Base-by-base conservation (phyloP, 2,113 vertebrate species). In the Struthio camelus region DNA sequence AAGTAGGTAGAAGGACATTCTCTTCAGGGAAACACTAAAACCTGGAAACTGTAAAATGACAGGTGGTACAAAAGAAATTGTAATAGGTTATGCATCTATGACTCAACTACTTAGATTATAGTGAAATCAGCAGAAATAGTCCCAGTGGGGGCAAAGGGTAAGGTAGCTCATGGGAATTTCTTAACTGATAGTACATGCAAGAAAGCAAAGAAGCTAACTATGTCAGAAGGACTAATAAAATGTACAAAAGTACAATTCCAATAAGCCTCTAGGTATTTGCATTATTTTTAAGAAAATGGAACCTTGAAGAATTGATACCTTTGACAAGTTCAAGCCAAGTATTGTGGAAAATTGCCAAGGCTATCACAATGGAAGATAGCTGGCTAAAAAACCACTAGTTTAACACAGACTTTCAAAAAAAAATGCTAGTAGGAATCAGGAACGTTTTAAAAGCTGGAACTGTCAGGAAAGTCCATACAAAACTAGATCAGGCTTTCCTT, bases 71-170 rank as follows among this genome's bases (percentile, higher is more conserved):
- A 82, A 65, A 87, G 51, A 56, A 66, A n/a, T 69, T n/a, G 34
- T 91, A 83, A 18, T 44, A 22, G 19, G 58, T 53, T 93, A 64
- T 64, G n/a, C 32, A 51, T 87, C 64, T 89, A 42, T 95, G 79
- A 46, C 22, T 71, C 44, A 86, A 22, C 65, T 87, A 32, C 67
- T 12, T 67, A 34, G 17, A 27, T 73, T 87, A 18, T 40, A 81
- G 54, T 70, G 38, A 59, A 90, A 94, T 92, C 56, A 92, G 25
- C 59, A 93, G 67, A 94, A 95, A 59, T 19, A 80, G 36, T 51
- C 34, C 51, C 6, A 22, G 8, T 44, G 51, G 23, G 27, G 51
- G 36, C 13, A 51, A 87, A 66, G 27, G 24, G 15, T n/a, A 53
- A 82, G 25, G 4, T 28, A 67, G 16, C 28, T 76, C 2, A 6